Base-by-base conservation (phyloP, 2,888 invertebrate species). In the Megalurothrips usitatus region DNA sequence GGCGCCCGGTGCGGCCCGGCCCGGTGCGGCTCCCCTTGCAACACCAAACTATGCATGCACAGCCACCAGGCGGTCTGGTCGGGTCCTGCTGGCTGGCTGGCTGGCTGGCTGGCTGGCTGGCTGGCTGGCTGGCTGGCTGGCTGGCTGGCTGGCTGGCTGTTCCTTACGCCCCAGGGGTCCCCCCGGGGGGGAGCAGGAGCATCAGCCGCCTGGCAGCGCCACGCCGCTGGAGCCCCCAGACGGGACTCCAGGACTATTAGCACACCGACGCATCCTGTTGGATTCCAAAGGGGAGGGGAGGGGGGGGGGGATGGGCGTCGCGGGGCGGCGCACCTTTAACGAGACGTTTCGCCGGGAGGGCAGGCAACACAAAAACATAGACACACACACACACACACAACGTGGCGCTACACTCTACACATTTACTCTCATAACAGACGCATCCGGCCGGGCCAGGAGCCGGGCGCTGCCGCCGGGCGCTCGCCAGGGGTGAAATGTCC, bases 11-110 rank as follows among this genome's bases (percentile, higher is more conserved):
- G 19, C 52, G 52, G 52, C 58, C 17, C 58, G 58, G 58, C 58
- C 58, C 58, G 58, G 52, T 52, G 52, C 14, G 52, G 68, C 68
- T 23, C 58, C 58, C 58, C 14, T 43, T 43, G 34, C 34, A 43
- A 43, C 58, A 19, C 58, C 58, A 12, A 75, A 75, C 68, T 75
- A 75, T 75, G 68, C 68, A 26, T 75, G 68, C 68, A 75, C 58
- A 19, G 58, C 58, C 4, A 19, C 14, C 17, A 17, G 34, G 34
- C 34, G 34, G 34, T 43, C 34, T 43, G 34, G 34, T 6, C 34
- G 2, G 34, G 34, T 43, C 34, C 34, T 43, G 34, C 34, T 43
- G 34, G 34, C 34, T 43, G 34, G 34, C 34, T 43, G 34, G 34
- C 34, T 43, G 34, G 34, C 34, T 43, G 34, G 34, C 34, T 43